Conservation (phyloP, 2,113 vertebrate species). For the Psilopogon haemacephalus region DNA sequence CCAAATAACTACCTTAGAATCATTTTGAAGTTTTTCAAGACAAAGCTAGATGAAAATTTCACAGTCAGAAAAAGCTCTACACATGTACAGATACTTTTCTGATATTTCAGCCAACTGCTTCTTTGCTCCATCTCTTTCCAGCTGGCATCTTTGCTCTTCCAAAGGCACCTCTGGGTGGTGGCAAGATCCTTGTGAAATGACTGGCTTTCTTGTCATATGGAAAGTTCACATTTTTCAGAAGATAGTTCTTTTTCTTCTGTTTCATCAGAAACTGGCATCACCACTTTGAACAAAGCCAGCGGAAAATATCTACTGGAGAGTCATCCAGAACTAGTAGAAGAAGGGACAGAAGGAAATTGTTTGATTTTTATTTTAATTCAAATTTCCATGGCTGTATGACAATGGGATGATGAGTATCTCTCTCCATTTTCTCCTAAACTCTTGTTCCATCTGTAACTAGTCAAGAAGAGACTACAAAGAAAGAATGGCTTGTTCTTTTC, state of each 20-base stretch:
- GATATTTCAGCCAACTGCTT: neutral
- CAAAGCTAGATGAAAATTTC: neutral
- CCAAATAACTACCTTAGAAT: neutral
- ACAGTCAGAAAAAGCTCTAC: neutral
- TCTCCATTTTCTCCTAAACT: neutral
- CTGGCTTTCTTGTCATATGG: neutral
- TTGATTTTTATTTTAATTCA: neutral
- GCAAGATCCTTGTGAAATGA: neutral
- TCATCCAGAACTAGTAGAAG: neutral
- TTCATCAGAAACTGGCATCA: neutral
- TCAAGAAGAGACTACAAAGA: neutral
- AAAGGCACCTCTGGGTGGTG: neutral
- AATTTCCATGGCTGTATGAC: neutral
- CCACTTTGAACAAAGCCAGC: neutral
- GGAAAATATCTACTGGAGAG: conserved; percentile 4
- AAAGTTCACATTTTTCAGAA: conserved; percentile 1
- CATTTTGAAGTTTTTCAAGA: neutral
- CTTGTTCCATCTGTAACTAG: neutral
- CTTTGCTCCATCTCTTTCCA: neutral
- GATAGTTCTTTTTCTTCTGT: neutral
- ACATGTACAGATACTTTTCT: neutral
- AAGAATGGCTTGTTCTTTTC: neutral
- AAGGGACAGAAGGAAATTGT: neutral
- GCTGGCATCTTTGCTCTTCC: neutral
- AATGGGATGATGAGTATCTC: neutral